phyloP scores from a whole-genome alignment of 23 tunicate genomes.

The Corella eumyota region DNA sequence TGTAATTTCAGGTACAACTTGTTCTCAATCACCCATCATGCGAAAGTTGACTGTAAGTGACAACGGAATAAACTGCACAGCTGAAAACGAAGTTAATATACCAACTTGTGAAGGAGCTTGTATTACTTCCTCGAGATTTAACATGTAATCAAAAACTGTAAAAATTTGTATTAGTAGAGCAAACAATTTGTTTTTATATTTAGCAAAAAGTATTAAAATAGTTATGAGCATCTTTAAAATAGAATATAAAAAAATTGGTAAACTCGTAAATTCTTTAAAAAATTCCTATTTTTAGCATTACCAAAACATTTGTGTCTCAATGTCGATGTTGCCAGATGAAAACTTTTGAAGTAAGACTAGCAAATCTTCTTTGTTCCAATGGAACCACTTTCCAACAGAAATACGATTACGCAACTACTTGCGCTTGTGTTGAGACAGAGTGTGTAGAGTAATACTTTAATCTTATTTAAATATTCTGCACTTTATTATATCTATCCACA shows the following conservation, averaged over 20 bases:
- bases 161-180: not conserved
- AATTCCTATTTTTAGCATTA: not conserved
- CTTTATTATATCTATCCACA: no score
- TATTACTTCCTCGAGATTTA: conserved; percentile 11
- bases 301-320: conserved; percentile 1
- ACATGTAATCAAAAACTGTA: conserved; percentile 2
- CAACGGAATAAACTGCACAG: conserved; percentile 13
- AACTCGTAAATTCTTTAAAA: not conserved
- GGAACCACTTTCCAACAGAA: not conserved
- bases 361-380: not conserved
- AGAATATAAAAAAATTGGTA: not conserved
- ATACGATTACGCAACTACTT: conserved; percentile 2
- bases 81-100: not conserved
- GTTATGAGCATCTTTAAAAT: not conserved
- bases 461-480: no score
- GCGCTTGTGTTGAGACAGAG: conserved; percentile 8
- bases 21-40: no score
- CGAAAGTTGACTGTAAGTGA: no score
- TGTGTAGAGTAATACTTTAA: no score
- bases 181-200: not conserved
- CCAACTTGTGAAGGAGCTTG: conserved; percentile 24
- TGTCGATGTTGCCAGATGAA: conserved; percentile 14
- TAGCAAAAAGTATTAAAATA: no score
- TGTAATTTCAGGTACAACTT: no score
- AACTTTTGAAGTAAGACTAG: not conserved